Conservation (phyloP, 2,113 vertebrate genomes). For the Pachypanchax playfairii region DNA sequence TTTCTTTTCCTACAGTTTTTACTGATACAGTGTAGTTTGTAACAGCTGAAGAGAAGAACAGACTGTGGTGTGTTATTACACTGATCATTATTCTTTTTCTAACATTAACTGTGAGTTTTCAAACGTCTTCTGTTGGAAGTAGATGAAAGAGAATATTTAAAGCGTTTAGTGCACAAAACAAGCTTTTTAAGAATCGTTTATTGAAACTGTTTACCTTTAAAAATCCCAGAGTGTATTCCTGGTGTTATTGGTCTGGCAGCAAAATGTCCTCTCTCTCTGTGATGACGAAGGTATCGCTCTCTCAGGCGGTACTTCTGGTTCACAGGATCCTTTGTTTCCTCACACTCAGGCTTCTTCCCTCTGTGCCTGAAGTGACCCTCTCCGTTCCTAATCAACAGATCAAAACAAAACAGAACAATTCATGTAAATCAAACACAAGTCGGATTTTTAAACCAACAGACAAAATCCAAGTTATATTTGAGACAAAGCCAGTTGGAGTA, state of each 20-base stretch:
- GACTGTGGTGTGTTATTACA: too few species aligned
- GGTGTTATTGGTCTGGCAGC: conserved; percentile 52
- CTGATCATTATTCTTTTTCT: too few species aligned
- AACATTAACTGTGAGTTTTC: too few species aligned
- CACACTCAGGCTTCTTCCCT: conserved; percentile 69
- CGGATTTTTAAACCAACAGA: neutral
- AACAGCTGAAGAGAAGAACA: too few species aligned
- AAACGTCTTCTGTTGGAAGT: too few species aligned
- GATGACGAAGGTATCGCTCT: conserved; percentile 85
- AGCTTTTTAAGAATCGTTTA: neutral
- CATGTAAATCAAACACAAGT: neutral
- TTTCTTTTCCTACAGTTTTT: too few species aligned
- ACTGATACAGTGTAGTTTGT: too few species aligned
- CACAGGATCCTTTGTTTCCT: conserved; percentile 69
- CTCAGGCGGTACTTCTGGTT: conserved; percentile 87
- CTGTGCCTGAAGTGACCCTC: conserved; percentile 85
- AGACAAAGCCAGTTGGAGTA: neutral
- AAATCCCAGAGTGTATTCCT: conserved; percentile 72
- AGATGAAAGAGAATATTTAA: too few species aligned
- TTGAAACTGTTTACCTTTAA: conserved; percentile 44
- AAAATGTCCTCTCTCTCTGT: conserved; percentile 74
- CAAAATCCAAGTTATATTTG: neutral
- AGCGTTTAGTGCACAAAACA: neutral
- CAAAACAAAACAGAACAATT: neutral
- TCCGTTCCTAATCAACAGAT: conserved; percentile 78